Evolutionary conservation across 92 coral and sea anemone species (phyloP).

Genomic region (Porites divaricata): DNA sequence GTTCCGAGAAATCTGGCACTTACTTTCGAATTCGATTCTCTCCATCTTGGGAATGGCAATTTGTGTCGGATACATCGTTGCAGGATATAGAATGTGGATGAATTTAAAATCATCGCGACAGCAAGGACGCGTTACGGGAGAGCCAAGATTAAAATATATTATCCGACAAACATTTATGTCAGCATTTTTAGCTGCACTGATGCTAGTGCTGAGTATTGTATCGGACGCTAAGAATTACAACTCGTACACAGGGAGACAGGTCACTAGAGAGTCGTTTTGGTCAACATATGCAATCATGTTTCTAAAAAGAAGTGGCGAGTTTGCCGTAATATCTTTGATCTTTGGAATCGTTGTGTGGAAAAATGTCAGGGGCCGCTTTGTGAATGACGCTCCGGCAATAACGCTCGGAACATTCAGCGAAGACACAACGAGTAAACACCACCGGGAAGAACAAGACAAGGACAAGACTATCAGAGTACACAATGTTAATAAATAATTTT

Average conservation of each 20-base stretch:
- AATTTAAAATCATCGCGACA: slow-evolving; percentile 75
- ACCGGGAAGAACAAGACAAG: too few relatives aligned
- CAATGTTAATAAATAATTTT: too few relatives aligned
- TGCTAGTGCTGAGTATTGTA: slow-evolving; percentile 40
- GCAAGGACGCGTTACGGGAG: slow-evolving; percentile 11
- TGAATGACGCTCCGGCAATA: slow-evolving; percentile 7
- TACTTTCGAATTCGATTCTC: slow-evolving; percentile 54
- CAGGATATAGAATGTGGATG: slow-evolving; percentile 66
- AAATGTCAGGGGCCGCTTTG: neutral
- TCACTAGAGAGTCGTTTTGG: slow-evolving; percentile 38
- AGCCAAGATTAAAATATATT: slow-evolving; percentile 34
- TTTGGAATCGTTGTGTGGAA: slow-evolving; percentile 55
- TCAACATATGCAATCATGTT: slow-evolving; percentile 52
- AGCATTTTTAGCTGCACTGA: slow-evolving; percentile 46
- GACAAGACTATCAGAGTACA: too few relatives aligned
- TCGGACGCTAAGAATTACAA: slow-evolving; percentile 50
- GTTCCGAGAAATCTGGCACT: slow-evolving; percentile 40
- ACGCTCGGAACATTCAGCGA: slow-evolving; percentile 38
- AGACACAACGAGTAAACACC: neutral
- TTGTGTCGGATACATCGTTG: slow-evolving; percentile 64
- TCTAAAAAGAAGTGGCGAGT: slow-evolving; percentile 41
- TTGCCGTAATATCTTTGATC: slow-evolving; percentile 47
- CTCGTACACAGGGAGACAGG: slow-evolving; percentile 11
- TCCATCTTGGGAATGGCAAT: slow-evolving; percentile 67
- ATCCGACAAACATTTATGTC: slow-evolving; percentile 36